Conservation (phyloP, 2,888 invertebrate species). For the Campaea margaritaria region DNA sequence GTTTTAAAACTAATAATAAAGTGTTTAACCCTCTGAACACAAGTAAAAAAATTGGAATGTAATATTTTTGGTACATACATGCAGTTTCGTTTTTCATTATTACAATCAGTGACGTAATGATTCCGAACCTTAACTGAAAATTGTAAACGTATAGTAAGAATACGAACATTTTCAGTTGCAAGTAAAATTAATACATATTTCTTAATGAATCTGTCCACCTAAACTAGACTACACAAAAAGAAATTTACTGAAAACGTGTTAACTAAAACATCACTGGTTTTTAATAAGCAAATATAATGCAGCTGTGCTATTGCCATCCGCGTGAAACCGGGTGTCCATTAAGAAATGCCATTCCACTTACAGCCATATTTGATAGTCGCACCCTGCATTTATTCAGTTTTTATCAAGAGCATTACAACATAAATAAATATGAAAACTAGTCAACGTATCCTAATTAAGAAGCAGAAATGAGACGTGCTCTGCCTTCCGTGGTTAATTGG, state of each 20-base stretch:
- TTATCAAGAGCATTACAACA: conserved; percentile 38
- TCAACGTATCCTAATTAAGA: conserved; percentile 30
- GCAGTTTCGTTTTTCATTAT: conserved; percentile 2
- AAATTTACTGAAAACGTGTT: not conserved
- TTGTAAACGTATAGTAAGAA: conserved; percentile 8
- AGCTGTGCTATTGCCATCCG: conserved; percentile 20
- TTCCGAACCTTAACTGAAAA: conserved; percentile 11
- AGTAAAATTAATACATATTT: not conserved
- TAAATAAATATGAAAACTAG: conserved; percentile 24
- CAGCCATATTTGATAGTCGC: conserved; percentile 35
- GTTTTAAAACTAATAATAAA: conserved; percentile 3
- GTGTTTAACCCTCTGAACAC: conserved; percentile 3
- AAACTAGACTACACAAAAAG: not conserved
- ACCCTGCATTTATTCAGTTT: conserved; percentile 39
- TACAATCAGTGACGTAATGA: not conserved
- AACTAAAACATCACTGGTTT: conserved; percentile 5
- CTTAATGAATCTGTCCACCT: not conserved
- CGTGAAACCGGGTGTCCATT: conserved; percentile 27
- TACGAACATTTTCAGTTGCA: conserved; percentile 18
- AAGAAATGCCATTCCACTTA: conserved; percentile 25
- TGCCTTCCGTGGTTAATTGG: conserved; percentile 86
- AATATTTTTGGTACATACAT: conserved; percentile 13
- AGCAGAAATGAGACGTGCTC: conserved; percentile 74
- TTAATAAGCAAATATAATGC: conserved; percentile 1
- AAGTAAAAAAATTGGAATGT: conserved; percentile 28